Evolutionary conservation across 1,140 invertebrate genomes (phyloP).

Genomic region (Anoplophora glabripennis): DNA sequence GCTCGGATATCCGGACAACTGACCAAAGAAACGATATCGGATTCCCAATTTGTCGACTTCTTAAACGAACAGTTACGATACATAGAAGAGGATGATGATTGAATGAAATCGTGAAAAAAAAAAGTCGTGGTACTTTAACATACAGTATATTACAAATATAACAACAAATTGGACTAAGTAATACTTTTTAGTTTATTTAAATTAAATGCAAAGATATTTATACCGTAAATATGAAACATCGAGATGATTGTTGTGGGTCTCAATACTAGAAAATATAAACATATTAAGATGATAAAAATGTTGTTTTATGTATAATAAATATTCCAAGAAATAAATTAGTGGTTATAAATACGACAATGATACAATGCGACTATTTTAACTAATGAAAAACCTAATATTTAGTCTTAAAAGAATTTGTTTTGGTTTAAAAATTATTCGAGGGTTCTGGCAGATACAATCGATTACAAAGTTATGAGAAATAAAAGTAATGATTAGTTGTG

Average conservation of each 20-base stretch:
- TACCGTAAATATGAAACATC: too few species aligned
- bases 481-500: too few species aligned
- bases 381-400: too few species aligned
- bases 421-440: too few species aligned
- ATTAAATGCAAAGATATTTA: too few species aligned
- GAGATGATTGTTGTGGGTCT: background rate
- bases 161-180: background rate
- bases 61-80: constrained; percentile 29
- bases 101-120: background rate
- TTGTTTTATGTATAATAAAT: too few species aligned
- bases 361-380: too few species aligned
- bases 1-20: constrained; percentile 53
- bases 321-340: too few species aligned
- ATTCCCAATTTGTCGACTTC: constrained; percentile 32
- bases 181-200: background rate
- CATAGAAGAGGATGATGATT: constrained; percentile 7
- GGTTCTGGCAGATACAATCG: too few species aligned
- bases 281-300: background rate
- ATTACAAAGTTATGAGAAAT: too few species aligned
- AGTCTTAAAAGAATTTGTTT: too few species aligned
- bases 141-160: background rate
- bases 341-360: too few species aligned
- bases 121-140: background rate
- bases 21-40: constrained; percentile 50
- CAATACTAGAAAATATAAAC: background rate